Evolutionary conservation across 2,797 vertebrate species (phyloP), one percentile per base, ranked within the genome.

Genomic region (Smutsia temminckii): DNA sequence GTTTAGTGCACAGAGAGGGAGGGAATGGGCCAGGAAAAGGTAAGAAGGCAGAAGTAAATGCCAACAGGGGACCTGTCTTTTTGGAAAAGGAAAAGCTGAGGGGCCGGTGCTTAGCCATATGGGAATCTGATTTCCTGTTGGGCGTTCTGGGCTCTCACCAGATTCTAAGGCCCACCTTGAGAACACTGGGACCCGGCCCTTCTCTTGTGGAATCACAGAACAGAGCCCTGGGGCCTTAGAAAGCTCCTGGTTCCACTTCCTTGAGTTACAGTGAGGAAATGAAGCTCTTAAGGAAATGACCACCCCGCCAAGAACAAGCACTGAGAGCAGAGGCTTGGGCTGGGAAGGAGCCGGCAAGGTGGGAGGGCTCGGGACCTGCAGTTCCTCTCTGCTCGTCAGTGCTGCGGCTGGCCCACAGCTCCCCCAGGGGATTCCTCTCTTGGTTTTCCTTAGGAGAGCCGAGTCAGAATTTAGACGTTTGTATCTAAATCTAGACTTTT

Each of bases 331-430:
- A 40, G 79, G 72, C 72, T 3, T 1, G 37, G 18, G 25, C 0
- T 25, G 42, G 84, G 59, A 59, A 68, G 57, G 49, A n/a, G 61
- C 63, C 5, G 21, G 66, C 40, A 32, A 1, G 40, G 61, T 10
- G 2, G 18, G 34, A 55, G 37, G 27, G 7, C 25, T 7, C 8
- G 0, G 0, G 4, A 6, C 8, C n/a, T 74, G 1, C 18, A 27
- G 14, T 29, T 46, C 46, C 46, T 11, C 7, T 21, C 42, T 66
- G 17, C 92, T 78, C 63, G 6, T 17, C 7, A 27, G 20, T 1
- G 1, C 18, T 6, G 34, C 32, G 2, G 0, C 21, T 2, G 66
- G 46, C n/a, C 55, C 55, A 53, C 53, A 5, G 46, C 46, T 32
- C 34, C 49, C 63, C 57, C 5, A 10, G 27, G 23, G 46, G 20